These are phyloP conservation scores for Piezodorus guildinii DNA, from an alignment of 1,140 invertebrate species.

Conservation along the genomic window DNA sequence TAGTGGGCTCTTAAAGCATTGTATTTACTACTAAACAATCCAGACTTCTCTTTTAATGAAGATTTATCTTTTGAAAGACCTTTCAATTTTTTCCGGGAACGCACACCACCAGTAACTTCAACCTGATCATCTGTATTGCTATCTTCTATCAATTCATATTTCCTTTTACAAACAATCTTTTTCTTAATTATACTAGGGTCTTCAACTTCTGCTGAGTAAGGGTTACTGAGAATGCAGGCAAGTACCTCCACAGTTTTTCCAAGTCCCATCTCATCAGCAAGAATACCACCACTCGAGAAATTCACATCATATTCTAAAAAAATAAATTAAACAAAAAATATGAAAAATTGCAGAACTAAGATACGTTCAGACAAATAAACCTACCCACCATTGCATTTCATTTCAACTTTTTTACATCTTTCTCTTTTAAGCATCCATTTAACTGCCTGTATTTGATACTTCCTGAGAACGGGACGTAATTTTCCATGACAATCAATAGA, in stretches of 20 bases:
- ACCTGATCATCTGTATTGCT: not conserved
- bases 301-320: slow-evolving; percentile 19
- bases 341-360: not conserved
- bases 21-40: slow-evolving; percentile 3
- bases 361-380: not conserved
- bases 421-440: not conserved
- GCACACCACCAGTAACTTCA: not conserved
- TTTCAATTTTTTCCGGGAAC: not conserved
- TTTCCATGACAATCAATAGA: not conserved
- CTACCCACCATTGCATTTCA: not conserved
- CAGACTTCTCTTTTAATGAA: not conserved
- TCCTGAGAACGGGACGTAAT: not conserved
- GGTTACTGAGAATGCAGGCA: slow-evolving; percentile 51
- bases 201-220: slow-evolving; percentile 23
- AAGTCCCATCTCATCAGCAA: slow-evolving; percentile 76
- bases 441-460: not conserved
- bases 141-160: slow-evolving; percentile 17
- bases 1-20: not conserved
- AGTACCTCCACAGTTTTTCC: slow-evolving; percentile 73
- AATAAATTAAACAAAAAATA: not conserved
- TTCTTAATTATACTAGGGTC: not conserved
- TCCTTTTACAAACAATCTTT: slow-evolving; percentile 17
- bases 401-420: not conserved
- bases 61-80: not conserved
- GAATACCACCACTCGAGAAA: slow-evolving; percentile 55